These are phyloP conservation scores for Mizuhopecten yessoensis DNA, from an alignment of 1,140 invertebrate genomes.

Conservation along the genomic window DNA sequence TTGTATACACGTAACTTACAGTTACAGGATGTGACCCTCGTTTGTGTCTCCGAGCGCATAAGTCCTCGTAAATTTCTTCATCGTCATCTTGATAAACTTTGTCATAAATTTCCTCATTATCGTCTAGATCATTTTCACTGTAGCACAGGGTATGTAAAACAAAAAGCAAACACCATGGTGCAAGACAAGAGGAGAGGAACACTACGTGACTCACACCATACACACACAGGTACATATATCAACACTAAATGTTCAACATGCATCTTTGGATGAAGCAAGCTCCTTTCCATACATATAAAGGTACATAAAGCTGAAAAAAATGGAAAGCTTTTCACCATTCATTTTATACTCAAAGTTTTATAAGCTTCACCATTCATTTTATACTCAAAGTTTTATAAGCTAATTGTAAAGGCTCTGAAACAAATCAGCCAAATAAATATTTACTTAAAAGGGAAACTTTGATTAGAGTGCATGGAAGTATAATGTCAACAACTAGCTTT, in stretches of 20 bases:
- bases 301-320: not conserved
- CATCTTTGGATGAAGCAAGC: not conserved
- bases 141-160: slow-evolving; percentile 55
- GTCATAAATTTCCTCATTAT: slow-evolving; percentile 80
- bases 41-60: slow-evolving; percentile 70
- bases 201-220: slow-evolving; percentile 45
- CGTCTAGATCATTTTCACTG: slow-evolving; percentile 79
- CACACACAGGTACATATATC: not conserved
- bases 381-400: not conserved
- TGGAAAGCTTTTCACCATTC: not conserved
- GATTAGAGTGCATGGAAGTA: too few relatives aligned
- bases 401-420: not conserved
- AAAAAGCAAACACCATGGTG: slow-evolving; percentile 61
- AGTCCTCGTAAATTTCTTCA: slow-evolving; percentile 86
- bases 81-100: slow-evolving; percentile 85
- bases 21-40: slow-evolving; percentile 40
- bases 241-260: not conserved
- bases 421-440: not conserved
- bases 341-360: too few relatives aligned
- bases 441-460: too few relatives aligned
- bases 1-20: slow-evolving; percentile 38
- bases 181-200: slow-evolving; percentile 53
- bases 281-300: not conserved
- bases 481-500: not conserved
- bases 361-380: too few relatives aligned